Evolutionary conservation across 2,888 invertebrate genomes (phyloP), one percentile per base, ranked within the genome.

Genomic region (Leptothorax acervorum): DNA sequence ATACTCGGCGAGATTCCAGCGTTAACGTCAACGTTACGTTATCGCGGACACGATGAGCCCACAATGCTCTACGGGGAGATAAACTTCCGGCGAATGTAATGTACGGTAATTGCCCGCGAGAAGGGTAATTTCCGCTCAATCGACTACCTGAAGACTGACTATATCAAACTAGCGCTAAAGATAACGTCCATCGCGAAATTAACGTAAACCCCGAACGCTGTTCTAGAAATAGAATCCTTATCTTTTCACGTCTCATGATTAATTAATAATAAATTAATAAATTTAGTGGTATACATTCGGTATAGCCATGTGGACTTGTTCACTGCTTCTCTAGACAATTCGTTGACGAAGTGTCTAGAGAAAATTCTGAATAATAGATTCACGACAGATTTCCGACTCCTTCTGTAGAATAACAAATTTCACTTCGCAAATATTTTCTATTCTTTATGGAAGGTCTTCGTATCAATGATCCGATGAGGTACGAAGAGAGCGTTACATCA

Each of bases 61-160:
- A 48, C 51, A 48, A 66, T 48, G 68, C 60, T 55, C 51, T 57
- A 51, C n/a, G 39, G 39, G 71, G 79, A 86, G 82, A 82, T 84
- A 85, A 89, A 90, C 85, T 87, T 90, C 85, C 85, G 81, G 68
- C 66, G 55, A 87, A 48, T 85, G 85, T 86, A 90, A 88, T 91
- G 85, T 79, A 65, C 74, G 62, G 78, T 86, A 87, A 89, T 86
- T 89, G 84, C 83, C 31, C 75, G 53, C 53, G 65, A 81, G 75
- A 86, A 51, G 51, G 60, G 75, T 83, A 86, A 88, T 88, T 85
- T 86, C 83, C 85, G 82, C 42, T 70, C 79, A 65, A 85, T 87
- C 62, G 85, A 83, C 48, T 84, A 63, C 39, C 18, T 57, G 15
- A 83, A 70, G 78, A 51, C 60, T 51, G 28, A 39, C 60, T 81